Conservation (phyloP, 2,888 invertebrate species). For the Cryptophagus acutangulus region DNA sequence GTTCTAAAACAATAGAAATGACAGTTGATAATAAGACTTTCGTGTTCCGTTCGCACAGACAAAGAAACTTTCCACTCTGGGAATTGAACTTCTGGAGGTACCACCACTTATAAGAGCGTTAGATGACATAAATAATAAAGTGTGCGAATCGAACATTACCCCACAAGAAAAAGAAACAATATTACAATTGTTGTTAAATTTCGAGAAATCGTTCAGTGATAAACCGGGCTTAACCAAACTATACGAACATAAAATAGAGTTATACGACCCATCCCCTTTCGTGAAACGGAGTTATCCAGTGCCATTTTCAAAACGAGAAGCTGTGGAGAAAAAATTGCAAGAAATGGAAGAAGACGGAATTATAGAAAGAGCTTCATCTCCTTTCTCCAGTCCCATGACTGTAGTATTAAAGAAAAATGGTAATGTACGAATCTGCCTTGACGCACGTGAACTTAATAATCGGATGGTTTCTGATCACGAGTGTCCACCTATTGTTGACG, state of each 20-base stretch:
- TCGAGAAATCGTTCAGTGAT: slow-evolving; percentile 5
- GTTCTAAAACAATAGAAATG: too few species aligned
- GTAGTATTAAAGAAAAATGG: slow-evolving; percentile 14
- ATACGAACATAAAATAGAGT: slow-evolving; percentile 12
- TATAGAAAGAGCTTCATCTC: slow-evolving; percentile 10
- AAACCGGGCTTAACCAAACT: slow-evolving; percentile 9
- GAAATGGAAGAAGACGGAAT: slow-evolving; percentile 13
- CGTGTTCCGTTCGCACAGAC: too few species aligned
- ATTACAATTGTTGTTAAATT: background rate
- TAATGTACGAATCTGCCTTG: slow-evolving; percentile 12
- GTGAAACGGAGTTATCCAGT: slow-evolving; percentile 12
- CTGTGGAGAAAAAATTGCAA: slow-evolving; percentile 9
- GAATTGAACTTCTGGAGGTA: too few species aligned
- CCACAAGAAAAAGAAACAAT: background rate
- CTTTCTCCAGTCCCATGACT: slow-evolving; percentile 13
- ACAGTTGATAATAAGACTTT: too few species aligned
- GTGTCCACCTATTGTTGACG: slow-evolving; percentile 1
- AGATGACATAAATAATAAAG: too few species aligned
- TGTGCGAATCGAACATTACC: background rate
- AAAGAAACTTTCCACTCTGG: too few species aligned
- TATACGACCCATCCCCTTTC: slow-evolving; percentile 7
- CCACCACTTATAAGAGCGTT: too few species aligned
- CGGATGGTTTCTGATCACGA: slow-evolving; percentile 6
- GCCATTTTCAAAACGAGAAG: slow-evolving; percentile 7
- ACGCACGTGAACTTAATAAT: slow-evolving; percentile 10